Conservation (phyloP, 2,888 invertebrate species). For the Oegoconia quadripuncta region DNA sequence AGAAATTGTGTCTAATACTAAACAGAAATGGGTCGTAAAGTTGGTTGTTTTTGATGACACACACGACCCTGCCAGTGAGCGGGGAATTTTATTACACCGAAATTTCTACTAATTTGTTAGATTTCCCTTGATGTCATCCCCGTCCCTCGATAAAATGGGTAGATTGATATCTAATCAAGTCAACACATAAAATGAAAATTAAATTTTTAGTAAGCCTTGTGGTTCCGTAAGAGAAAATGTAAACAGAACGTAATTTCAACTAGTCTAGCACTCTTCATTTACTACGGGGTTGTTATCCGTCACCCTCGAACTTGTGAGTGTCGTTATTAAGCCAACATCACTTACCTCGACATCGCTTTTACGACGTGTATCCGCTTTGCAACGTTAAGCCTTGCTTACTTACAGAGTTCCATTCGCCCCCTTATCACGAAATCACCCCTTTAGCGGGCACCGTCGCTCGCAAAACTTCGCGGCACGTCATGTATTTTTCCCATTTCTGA, state of each 20-base stretch:
- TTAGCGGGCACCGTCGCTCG: conserved; percentile 19
- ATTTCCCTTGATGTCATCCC: no score
- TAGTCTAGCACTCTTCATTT: conserved; percentile 16
- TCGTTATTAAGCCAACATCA: conserved; percentile 35
- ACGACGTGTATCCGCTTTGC: conserved; percentile 48
- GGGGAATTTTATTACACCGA: no score
- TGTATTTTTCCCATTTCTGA: conserved; percentile 9
- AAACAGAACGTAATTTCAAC: conserved; percentile 10
- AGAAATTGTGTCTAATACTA: no score
- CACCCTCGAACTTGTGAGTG: conserved; percentile 28
- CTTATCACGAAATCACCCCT: conserved; percentile 38
- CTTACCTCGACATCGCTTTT: conserved; percentile 47
- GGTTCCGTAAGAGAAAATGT: conserved; percentile 1
- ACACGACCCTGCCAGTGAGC: no score
- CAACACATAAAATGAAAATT: no score
- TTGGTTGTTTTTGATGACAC: no score
- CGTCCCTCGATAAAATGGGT: no score
- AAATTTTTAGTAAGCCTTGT: no score
- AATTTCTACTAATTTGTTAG: no score
- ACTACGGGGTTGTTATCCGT: conserved; percentile 21
- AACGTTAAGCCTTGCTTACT: conserved; percentile 34
- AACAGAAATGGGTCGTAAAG: no score
- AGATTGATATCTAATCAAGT: no score
- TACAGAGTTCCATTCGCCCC: conserved; percentile 34
- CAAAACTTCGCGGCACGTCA: conserved; percentile 6